Base-by-base conservation (phyloP, 1,140 invertebrate genomes). In the Magallana gigas region DNA sequence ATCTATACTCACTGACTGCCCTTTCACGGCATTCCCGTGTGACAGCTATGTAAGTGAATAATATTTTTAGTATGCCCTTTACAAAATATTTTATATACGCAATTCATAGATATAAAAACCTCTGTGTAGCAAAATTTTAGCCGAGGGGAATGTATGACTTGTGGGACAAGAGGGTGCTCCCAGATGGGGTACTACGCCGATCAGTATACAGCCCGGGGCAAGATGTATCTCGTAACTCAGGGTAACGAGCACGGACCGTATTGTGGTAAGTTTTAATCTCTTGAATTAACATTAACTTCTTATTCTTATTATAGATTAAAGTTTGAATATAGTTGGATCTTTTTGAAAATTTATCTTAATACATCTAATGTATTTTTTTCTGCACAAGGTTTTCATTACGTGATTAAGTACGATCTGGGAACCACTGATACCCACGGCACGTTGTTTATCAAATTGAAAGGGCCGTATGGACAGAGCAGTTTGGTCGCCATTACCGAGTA, bases 151-250 rank as follows among this genome's bases (percentile, higher is more conserved):
- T 98, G 98, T 93, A 97, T 97, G 92, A 96, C 96, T 6, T 98
- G 97, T 93, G 97, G 97, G 83, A 96, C 97, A 58, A 96, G 95
- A 12, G 94, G 95, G 4, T 98, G 97, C 94, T 97, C 97, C 1
- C 95, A 97, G 2, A 97, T 98, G 97, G 98, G 98, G 60, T 97
- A 98, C 95, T 98, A 98, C 94, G 97, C 98, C 1, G 97, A 98
- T 94, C 88, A 89, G 87, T 92, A 95, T 82, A 93, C 93, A 86
- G 90, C 90, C 71, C 95, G 88, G 12, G 91, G 91, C 4, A 88
- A 89, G 82, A 83, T 91, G 59, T 92, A 88, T 68, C 80, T 92
- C n/a, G 83, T 88, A 9, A 92, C 91, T 6, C 23, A 29, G 8
- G 23, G 12, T 23, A 83, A 76, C 12, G 48, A 18, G 0, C 64